These are phyloP conservation scores for Tretioscincus oriximinensis DNA, from an alignment of 2,113 vertebrate species.

Conservation along the genomic window DNA sequence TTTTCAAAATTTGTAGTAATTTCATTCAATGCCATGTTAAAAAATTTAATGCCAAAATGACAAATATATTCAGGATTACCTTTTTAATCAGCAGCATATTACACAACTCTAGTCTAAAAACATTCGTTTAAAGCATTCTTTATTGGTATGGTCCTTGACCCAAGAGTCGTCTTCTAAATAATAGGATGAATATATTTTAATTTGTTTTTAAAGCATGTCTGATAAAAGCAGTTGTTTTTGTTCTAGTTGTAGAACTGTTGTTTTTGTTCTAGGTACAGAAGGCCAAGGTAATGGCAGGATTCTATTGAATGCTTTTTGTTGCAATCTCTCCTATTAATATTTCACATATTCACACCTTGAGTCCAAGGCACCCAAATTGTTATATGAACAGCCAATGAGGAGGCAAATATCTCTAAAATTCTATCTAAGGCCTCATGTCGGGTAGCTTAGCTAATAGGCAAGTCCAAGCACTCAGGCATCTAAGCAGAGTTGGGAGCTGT, in stretches of 20 bases:
- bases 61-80: constrained; percentile 42
- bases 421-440: too few relatives aligned
- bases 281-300: background rate
- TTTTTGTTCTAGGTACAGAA: constrained; percentile 1
- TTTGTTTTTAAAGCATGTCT: constrained; percentile 17
- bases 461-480: too few relatives aligned
- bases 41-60: constrained; percentile 35
- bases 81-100: constrained; percentile 22
- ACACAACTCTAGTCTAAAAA: constrained; percentile 23
- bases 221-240: constrained; percentile 12
- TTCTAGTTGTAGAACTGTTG: constrained; percentile 10
- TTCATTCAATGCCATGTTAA: constrained; percentile 35
- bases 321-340: too few relatives aligned
- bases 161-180: constrained; percentile 36
- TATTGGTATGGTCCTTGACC: constrained; percentile 34
- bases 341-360: too few relatives aligned
- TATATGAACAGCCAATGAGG: too few relatives aligned
- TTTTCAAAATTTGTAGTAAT: constrained; percentile 44
- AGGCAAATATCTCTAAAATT: too few relatives aligned
- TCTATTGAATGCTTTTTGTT: background rate
- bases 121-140: constrained; percentile 1
- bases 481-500: too few relatives aligned
- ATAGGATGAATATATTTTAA: constrained; percentile 38
- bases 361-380: too few relatives aligned
- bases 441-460: too few relatives aligned